Evolutionary conservation across 2,113 vertebrate species (phyloP).

Genomic region (Rhinogobius similis): DNA sequence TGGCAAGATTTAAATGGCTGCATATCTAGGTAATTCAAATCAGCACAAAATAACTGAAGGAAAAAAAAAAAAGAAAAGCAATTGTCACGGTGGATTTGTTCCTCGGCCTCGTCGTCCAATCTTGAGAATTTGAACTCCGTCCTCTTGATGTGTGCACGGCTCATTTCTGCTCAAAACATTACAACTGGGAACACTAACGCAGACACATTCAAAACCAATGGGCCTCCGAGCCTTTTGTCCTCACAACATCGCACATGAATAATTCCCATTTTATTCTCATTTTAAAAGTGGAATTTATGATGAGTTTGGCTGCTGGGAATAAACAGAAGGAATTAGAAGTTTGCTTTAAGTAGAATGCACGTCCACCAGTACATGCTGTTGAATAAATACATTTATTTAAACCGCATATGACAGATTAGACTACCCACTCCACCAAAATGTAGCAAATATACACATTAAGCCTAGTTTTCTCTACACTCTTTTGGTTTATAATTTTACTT

Average conservation of each 20-base stretch:
- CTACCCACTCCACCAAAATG: too few species aligned
- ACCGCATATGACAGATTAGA: too few species aligned
- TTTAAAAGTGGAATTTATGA: conserved; percentile 1
- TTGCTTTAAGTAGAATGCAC: neutral
- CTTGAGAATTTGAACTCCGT: neutral
- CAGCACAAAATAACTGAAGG: neutral
- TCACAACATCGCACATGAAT: conserved; percentile 1
- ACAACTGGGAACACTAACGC: neutral
- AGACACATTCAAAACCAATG: neutral
- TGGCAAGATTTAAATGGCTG: conserved; percentile 33
- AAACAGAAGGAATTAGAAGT: neutral
- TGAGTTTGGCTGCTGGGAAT: conserved; percentile 11
- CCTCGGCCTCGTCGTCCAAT: neutral
- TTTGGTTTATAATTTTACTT: too few species aligned
- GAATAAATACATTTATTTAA: neutral
- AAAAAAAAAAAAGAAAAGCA: neutral
- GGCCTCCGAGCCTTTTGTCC: neutral
- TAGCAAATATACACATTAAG: too few species aligned
- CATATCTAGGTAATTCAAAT: conserved; percentile 39
- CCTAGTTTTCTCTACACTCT: too few species aligned
- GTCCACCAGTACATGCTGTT: neutral
- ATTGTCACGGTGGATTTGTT: conserved; percentile 19
- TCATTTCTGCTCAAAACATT: conserved; percentile 1
- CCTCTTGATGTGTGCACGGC: neutral
- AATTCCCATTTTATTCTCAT: neutral